Evolutionary conservation across 2,113 vertebrate genomes (phyloP).

Genomic region (Syngnathus typhle): DNA sequence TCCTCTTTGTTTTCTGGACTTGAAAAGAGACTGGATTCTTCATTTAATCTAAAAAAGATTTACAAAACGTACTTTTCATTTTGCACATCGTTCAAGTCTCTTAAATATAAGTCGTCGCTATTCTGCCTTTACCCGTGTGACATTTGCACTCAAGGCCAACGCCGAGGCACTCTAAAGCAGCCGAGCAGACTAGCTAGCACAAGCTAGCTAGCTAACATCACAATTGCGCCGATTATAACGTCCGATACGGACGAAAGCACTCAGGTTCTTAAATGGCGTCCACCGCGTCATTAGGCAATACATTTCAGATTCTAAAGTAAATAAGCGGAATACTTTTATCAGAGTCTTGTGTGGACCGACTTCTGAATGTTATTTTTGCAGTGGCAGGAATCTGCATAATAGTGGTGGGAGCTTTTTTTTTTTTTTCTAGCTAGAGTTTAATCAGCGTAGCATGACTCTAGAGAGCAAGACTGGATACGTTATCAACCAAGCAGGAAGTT

Average conservation of each 20-base stretch:
- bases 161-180: neutral
- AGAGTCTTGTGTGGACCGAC: constrained; percentile 32
- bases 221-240: neutral
- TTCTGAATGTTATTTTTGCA: constrained; percentile 55
- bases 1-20: neutral
- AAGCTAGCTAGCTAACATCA: neutral
- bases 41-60: too few species aligned
- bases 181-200: neutral
- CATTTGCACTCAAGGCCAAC: neutral
- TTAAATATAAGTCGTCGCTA: neutral
- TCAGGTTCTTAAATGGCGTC: neutral
- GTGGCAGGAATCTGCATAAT: constrained; percentile 67
- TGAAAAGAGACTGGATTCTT: neutral
- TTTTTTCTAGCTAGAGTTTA: constrained; percentile 62
- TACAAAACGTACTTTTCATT: too few species aligned
- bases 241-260: neutral
- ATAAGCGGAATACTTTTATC: neutral
- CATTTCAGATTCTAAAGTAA: too few species aligned
- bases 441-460: constrained; percentile 72
- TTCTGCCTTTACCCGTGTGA: neutral
- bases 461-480: constrained; percentile 71
- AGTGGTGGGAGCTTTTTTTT: constrained; percentile 52
- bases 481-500: constrained; percentile 73
- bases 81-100: too few species aligned
- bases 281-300: too few species aligned